Percentiles rank a stretch among this genome's conserved stretches.
These are phyloP conservation scores for Ernsta delagoae DNA, from an alignment of 2,888 invertebrate species.

Conservation along the genomic window DNA sequence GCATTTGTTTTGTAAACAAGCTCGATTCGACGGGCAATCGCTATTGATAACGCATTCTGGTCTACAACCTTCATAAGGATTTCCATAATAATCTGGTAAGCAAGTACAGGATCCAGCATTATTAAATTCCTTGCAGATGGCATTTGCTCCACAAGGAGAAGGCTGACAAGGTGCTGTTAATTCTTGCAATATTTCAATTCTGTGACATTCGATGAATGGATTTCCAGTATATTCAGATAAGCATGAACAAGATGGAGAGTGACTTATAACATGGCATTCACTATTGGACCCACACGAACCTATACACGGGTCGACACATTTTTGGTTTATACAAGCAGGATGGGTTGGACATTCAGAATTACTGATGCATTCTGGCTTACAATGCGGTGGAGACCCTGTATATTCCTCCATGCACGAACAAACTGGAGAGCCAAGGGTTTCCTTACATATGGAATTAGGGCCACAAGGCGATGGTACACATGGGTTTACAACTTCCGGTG, in stretches of 20 bases:
- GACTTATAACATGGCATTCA: constrained; percentile 90
- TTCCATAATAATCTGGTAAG: constrained; percentile 88
- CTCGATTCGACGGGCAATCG: constrained; percentile 88
- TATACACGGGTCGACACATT: constrained; percentile 90
- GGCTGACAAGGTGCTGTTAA: constrained; percentile 84
- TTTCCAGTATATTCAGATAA: constrained; percentile 88
- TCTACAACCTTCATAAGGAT: constrained; percentile 90
- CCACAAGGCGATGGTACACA: constrained; percentile 93
- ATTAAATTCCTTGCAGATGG: constrained; percentile 86
- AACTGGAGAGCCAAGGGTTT: constrained; percentile 87
- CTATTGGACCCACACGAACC: constrained; percentile 89
- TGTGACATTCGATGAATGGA: constrained; percentile 88
- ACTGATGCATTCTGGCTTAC: constrained; percentile 91
- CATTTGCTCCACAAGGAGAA: constrained; percentile 88
- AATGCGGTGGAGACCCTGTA: constrained; percentile 89
- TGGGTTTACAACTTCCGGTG: constrained; percentile 84
- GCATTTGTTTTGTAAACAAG: constrained; percentile 90
- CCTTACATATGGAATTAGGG: constrained; percentile 90
- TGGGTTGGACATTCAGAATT: constrained; percentile 90
- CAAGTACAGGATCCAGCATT: constrained; percentile 89
- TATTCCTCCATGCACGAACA: constrained; percentile 90
- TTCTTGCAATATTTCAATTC: constrained; percentile 66
- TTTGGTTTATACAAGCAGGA: constrained; percentile 90
- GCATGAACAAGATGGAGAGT: constrained; percentile 90
- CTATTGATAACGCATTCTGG: constrained; percentile 89